Conservation (phyloP, 2,888 invertebrate species). For the Himalopsyche japonica region DNA sequence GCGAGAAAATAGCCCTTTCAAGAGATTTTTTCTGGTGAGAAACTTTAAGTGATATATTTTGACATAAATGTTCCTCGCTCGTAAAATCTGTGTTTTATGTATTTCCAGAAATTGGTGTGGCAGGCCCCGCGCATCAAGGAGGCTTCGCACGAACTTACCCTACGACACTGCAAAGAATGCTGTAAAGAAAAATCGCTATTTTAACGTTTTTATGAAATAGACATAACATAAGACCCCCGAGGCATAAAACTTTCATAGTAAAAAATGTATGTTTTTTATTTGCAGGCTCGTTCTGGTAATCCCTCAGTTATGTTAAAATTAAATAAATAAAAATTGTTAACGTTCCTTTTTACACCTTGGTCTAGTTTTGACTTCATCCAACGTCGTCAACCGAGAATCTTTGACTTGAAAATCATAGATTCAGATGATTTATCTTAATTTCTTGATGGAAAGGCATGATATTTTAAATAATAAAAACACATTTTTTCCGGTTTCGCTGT, state of each 20-base stretch:
- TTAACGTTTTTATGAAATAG: neutral
- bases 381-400: too few species aligned
- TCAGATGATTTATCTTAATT: too few species aligned
- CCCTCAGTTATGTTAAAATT: neutral
- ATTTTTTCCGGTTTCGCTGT: too few species aligned
- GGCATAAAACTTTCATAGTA: neutral
- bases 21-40: neutral
- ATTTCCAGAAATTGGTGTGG: conserved; percentile 17
- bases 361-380: too few species aligned
- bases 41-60: conserved; percentile 24
- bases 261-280: neutral
- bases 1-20: neutral
- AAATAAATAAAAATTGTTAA: neutral
- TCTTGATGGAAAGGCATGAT: too few species aligned
- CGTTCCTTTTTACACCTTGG: neutral
- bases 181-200: neutral
- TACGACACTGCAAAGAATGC: neutral
- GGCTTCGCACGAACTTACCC: neutral
- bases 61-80: conserved; percentile 13
- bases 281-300: neutral
- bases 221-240: too few species aligned
- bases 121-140: neutral
- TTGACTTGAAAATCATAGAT: too few species aligned
- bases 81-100: conserved; percentile 22
- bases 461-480: too few species aligned